phyloP scores from a whole-genome alignment of 2,888 invertebrate genomes.

The Vanessa cardui region DNA sequence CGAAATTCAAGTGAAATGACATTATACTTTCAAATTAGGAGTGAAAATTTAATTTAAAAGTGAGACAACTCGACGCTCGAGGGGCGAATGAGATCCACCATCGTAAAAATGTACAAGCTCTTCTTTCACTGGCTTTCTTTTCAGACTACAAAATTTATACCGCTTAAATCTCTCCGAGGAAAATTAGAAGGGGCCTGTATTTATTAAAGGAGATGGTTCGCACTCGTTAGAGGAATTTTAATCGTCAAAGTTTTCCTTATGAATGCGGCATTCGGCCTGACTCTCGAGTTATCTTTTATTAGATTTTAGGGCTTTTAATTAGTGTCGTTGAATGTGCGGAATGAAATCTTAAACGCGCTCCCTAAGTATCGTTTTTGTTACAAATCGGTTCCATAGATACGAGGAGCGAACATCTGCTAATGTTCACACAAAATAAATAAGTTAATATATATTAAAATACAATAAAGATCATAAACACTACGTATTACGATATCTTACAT shows the following conservation, averaged over 20 bases:
- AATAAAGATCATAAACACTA: neutral
- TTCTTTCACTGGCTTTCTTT: slow-evolving; percentile 81
- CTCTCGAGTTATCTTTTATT: slow-evolving; percentile 79
- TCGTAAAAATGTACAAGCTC: slow-evolving; percentile 81
- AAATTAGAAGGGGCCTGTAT: slow-evolving; percentile 79
- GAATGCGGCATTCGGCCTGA: slow-evolving; percentile 73
- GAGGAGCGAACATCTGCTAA: slow-evolving; percentile 32
- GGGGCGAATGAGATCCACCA: slow-evolving; percentile 77
- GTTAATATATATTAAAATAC: neutral
- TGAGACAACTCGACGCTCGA: slow-evolving; percentile 78
- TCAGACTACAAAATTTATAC: slow-evolving; percentile 78
- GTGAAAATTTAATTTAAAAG: slow-evolving; percentile 84
- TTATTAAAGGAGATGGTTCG: slow-evolving; percentile 78
- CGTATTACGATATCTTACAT: too few species aligned
- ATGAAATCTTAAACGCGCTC: slow-evolving; percentile 67
- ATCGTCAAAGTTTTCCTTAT: slow-evolving; percentile 78
- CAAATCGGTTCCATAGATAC: slow-evolving; percentile 24
- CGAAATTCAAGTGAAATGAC: slow-evolving; percentile 83
- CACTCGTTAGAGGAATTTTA: slow-evolving; percentile 81
- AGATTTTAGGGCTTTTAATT: slow-evolving; percentile 75
- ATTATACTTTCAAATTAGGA: slow-evolving; percentile 84
- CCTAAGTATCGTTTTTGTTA: slow-evolving; percentile 46
- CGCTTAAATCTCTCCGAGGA: slow-evolving; percentile 78
- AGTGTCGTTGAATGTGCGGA: slow-evolving; percentile 69
- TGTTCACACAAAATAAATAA: slow-evolving; percentile 11